Evolutionary conservation across 2,797 vertebrate genomes (phyloP).

Genomic region (Acropternis orthonyx): DNA sequence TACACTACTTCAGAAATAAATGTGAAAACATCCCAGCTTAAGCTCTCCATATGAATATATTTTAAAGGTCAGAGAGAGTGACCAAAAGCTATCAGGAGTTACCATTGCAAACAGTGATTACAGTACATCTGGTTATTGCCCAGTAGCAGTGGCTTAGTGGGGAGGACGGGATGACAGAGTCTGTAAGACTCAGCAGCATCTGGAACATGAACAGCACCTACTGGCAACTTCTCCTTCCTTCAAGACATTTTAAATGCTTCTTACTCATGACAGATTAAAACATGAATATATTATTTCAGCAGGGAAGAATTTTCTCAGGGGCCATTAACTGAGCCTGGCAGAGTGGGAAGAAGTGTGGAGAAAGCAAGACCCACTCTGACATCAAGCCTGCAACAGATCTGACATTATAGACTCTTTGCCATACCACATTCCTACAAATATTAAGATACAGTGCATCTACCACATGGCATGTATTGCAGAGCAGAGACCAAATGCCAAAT

Average conservation of each 20-base stretch:
- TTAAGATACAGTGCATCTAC: not conserved
- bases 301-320: not conserved
- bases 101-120: not conserved
- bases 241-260: not conserved
- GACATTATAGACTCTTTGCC: not conserved
- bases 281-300: not conserved
- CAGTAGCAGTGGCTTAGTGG: not conserved
- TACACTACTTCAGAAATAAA: not conserved
- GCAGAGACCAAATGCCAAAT: not conserved
- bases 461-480: not conserved
- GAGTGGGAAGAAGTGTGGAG: not conserved
- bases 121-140: not conserved
- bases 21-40: not conserved
- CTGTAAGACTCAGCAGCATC: not conserved
- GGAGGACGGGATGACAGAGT: not conserved
- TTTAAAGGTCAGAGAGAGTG: not conserved
- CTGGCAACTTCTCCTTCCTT: not conserved
- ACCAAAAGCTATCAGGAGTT: not conserved
- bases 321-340: not conserved
- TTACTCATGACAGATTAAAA: not conserved
- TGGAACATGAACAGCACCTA: not conserved
- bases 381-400: not conserved
- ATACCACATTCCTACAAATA: not conserved
- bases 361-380: not conserved
- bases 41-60: not conserved